These are phyloP conservation scores for Diabrotica undecimpunctata DNA, from an alignment of 1,140 invertebrate genomes.

Conservation along the genomic window DNA sequence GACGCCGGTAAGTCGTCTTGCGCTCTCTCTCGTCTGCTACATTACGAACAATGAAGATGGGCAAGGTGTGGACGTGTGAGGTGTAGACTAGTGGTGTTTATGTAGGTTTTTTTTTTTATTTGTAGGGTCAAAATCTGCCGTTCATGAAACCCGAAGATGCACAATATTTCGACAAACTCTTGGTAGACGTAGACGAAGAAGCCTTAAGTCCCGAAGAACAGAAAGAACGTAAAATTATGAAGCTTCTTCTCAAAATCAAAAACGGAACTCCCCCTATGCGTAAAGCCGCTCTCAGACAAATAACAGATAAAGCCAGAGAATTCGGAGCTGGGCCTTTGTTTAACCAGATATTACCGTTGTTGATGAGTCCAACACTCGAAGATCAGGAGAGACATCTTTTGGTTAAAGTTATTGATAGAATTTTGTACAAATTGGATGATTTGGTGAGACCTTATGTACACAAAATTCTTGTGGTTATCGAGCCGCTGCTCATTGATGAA, in stretches of 20 bases:
- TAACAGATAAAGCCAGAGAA: conserved; percentile 97
- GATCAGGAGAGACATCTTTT: conserved; percentile 98
- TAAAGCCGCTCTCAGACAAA: conserved; percentile 95
- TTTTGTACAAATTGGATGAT: conserved; percentile 98
- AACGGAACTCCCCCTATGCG: conserved; percentile 99
- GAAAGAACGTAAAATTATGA: conserved; percentile 99
- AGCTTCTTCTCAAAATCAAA: conserved; percentile 96
- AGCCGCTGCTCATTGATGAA: conserved; percentile 98
- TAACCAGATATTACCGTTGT: conserved; percentile 96
- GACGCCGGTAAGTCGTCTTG: no score
- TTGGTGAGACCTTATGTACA: conserved; percentile 98
- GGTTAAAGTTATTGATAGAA: conserved; percentile 99
- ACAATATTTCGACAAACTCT: conserved; percentile 98
- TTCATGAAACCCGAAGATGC: conserved; percentile 99
- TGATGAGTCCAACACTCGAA: conserved; percentile 99
- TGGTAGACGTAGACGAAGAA: conserved; percentile 98
- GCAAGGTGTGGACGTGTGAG: no score
- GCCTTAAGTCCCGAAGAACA: conserved; percentile 92
- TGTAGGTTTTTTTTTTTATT: neutral
- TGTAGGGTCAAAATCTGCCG: conserved; percentile 75
- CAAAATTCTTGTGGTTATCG: conserved; percentile 99
- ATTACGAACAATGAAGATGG: no score
- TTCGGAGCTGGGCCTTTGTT: conserved; percentile 98
- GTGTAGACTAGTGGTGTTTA: no score
- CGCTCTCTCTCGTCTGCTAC: no score